These are phyloP conservation scores for Lepidostoma basale DNA, from an alignment of 1,140 invertebrate species.

Conservation along the genomic window DNA sequence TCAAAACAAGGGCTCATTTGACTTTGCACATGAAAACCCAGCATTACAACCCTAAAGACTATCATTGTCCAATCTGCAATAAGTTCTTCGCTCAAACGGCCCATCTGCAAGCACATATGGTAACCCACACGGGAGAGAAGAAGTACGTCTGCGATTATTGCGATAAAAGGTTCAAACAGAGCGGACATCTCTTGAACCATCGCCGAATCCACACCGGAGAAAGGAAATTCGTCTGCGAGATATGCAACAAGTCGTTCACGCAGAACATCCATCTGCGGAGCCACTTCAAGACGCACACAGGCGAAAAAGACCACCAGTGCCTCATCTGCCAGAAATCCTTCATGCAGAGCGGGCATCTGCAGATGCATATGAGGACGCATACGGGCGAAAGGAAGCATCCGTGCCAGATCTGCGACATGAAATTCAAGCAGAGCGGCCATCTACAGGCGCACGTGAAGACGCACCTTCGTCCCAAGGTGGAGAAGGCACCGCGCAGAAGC, in stretches of 20 bases:
- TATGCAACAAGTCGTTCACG: constrained; percentile 65
- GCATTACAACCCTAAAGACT: constrained; percentile 62
- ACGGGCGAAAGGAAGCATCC: constrained; percentile 68
- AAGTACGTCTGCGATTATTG: constrained; percentile 48
- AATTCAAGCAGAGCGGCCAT: constrained; percentile 44
- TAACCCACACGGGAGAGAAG: constrained; percentile 48
- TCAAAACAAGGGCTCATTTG: constrained; percentile 49
- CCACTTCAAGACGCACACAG: constrained; percentile 71
- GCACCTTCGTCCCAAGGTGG: constrained; percentile 1
- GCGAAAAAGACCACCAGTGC: constrained; percentile 67
- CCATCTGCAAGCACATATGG: constrained; percentile 47
- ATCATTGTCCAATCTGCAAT: constrained; percentile 62
- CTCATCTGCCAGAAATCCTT: constrained; percentile 68
- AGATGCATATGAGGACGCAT: constrained; percentile 61
- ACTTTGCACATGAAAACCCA: constrained; percentile 59
- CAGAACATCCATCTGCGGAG: constrained; percentile 80
- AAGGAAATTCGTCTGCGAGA: constrained; percentile 46
- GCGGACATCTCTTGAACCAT: constrained; percentile 47
- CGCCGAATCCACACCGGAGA: constrained; percentile 47
- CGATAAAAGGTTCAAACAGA: constrained; percentile 48
- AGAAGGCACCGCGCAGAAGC: neutral
- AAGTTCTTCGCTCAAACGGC: constrained; percentile 60
- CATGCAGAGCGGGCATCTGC: constrained; percentile 55
- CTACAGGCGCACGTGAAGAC: constrained; percentile 33
- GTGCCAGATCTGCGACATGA: constrained; percentile 57